Conservation (phyloP, 53 echinoderm and acorn worm genomes). For the Patiria pectinifera region DNA sequence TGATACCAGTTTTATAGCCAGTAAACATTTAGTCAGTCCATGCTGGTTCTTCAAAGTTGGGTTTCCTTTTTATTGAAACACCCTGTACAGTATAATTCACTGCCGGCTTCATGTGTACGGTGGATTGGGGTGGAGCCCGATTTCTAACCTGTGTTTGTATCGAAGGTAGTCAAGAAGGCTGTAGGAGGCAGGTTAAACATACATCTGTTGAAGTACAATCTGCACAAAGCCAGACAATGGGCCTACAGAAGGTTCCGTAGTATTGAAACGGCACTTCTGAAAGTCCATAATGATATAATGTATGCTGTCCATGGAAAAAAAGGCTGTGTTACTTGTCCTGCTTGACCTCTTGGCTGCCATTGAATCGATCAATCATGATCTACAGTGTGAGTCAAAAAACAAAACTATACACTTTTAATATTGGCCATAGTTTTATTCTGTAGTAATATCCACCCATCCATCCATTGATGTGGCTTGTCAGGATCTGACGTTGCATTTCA, state of each 20-base stretch:
- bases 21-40: no score
- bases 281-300: constrained; percentile 49
- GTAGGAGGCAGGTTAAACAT: constrained; percentile 19
- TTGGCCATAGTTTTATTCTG: no score
- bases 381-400: no score
- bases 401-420: no score
- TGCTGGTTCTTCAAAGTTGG: no score
- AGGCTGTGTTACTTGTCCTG: constrained; percentile 21
- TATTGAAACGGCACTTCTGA: constrained; percentile 53
- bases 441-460: no score
- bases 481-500: no score
- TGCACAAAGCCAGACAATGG: constrained; percentile 14
- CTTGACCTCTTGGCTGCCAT: constrained; percentile 50
- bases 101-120: no score
- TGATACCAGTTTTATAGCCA: no score
- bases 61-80: no score
- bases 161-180: constrained; percentile 39
- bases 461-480: no score
- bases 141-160: constrained; percentile 49
- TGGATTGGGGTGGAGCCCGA: not conserved
- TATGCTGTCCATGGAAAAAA: constrained; percentile 27
- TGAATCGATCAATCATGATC: constrained; percentile 52
- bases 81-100: no score
- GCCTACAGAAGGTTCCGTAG: constrained; percentile 3
- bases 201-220: not conserved